Conservation (phyloP, 2,113 vertebrate species). For the Xiphophorus maculatus region DNA sequence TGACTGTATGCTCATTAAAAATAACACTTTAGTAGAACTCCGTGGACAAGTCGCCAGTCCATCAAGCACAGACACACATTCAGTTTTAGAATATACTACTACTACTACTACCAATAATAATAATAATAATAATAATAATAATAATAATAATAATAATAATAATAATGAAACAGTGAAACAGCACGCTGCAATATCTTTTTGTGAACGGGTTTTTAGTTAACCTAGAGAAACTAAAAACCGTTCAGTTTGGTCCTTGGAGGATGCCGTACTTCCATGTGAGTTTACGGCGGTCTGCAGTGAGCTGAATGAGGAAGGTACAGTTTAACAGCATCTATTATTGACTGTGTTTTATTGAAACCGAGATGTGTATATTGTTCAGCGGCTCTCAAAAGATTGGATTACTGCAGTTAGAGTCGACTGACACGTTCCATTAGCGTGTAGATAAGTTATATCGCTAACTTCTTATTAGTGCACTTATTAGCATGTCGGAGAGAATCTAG, state of each 20-base stretch:
- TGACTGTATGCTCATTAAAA: too few species aligned
- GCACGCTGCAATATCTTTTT: too few species aligned
- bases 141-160: neutral
- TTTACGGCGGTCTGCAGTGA: neutral
- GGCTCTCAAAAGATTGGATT: too few species aligned
- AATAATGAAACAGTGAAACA: neutral
- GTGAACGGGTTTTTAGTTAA: too few species aligned
- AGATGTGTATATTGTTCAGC: neutral
- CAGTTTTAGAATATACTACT: neutral
- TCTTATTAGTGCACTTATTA: neutral
- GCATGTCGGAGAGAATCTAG: neutral
- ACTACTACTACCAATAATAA: neutral
- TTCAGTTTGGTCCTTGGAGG: slow-evolving; percentile 20
- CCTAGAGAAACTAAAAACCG: too few species aligned
- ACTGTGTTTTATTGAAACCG: neutral
- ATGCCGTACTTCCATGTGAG: slow-evolving; percentile 50
- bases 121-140: neutral
- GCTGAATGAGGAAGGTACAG: slow-evolving; percentile 46
- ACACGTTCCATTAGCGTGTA: neutral
- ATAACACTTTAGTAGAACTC: too few species aligned
- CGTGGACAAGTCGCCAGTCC: too few species aligned
- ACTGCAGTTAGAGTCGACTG: neutral
- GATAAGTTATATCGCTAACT: neutral
- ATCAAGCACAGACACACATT: neutral
- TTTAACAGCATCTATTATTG: neutral